Conservation (phyloP, 2,797 vertebrate species). For the Acestrorhynchus altus region DNA sequence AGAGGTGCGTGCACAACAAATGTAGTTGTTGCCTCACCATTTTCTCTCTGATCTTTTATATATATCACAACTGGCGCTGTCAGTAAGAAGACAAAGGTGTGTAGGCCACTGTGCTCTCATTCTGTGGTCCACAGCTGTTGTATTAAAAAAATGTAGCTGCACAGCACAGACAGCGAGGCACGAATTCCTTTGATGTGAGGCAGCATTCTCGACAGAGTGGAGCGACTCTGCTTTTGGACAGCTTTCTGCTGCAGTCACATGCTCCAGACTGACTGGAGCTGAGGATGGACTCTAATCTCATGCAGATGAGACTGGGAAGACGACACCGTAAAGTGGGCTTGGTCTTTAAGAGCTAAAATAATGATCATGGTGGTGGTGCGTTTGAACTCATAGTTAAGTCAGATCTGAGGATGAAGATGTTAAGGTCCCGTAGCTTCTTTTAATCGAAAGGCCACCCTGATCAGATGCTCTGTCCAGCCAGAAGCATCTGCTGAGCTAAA, state of each 20-base stretch:
- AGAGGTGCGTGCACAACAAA: neutral
- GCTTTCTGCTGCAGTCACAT: neutral
- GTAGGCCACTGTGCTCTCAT: conserved; percentile 40
- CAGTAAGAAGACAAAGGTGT: neutral
- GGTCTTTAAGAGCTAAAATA: neutral
- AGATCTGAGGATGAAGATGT: neutral
- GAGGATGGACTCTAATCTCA: conserved; percentile 15
- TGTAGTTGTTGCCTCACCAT: neutral
- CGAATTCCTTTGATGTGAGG: conserved; percentile 49
- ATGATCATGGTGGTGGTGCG: neutral
- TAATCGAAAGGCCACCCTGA: neutral
- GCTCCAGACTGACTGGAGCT: conserved; percentile 16
- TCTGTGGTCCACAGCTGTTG: conserved; percentile 52
- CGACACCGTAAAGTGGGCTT: neutral
- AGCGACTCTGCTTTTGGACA: conserved; percentile 10
- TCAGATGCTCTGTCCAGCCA: neutral
- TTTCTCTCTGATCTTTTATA: neutral
- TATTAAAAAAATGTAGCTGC: conserved; percentile 23
- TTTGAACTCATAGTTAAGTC: too few species aligned
- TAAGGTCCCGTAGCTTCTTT: neutral
- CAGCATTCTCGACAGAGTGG: neutral
- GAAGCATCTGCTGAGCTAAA: conserved; percentile 27
- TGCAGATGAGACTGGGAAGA: conserved; percentile 37
- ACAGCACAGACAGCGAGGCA: conserved; percentile 25
- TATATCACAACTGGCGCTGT: neutral